These are phyloP conservation scores for Cebus imitator DNA, from an alignment of 2,113 vertebrate species.

Conservation along the genomic window DNA sequence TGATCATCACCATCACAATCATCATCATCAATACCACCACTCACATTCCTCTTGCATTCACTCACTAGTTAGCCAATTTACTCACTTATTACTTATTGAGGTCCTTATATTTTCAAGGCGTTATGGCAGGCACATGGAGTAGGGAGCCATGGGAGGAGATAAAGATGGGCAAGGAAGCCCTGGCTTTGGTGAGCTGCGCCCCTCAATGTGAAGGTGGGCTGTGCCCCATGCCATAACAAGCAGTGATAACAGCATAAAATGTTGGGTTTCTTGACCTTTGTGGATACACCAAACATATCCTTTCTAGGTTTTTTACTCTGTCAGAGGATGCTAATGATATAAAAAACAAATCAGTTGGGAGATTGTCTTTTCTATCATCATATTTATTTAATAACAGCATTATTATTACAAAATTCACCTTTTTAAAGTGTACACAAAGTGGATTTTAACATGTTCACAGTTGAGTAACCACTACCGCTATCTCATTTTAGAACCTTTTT, in stretches of 20 bases:
- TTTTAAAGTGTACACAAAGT: neutral
- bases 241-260: neutral
- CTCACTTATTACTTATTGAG: neutral
- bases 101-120: neutral
- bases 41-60: neutral
- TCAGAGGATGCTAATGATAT: neutral
- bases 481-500: neutral
- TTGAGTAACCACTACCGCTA: neutral
- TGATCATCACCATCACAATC: too few species aligned
- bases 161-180: neutral
- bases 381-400: neutral
- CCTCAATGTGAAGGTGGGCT: neutral
- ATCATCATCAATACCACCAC: neutral
- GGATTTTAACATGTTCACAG: neutral
- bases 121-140: neutral
- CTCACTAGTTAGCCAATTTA: neutral
- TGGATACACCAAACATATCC: neutral
- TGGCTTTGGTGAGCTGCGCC: neutral
- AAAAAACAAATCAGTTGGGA: neutral
- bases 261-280: neutral
- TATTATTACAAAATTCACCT: neutral
- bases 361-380: neutral
- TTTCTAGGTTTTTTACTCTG: neutral
- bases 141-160: too few species aligned
- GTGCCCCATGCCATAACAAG: neutral